Base-by-base conservation (phyloP, 2,888 invertebrate species). In the Nycteola revayana region DNA sequence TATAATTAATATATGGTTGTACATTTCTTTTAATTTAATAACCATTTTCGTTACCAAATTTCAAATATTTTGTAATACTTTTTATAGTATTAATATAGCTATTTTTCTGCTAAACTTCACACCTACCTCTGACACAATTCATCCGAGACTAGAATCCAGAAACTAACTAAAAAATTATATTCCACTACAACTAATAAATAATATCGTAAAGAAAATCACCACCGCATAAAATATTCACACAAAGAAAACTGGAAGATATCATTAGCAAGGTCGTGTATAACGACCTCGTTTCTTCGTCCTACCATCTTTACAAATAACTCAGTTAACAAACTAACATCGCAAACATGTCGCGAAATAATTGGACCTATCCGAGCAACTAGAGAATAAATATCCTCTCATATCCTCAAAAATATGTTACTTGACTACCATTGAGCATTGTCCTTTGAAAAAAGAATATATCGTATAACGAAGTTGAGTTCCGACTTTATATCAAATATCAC, bases 401-500 rank as follows among this genome's bases (percentile, higher is more conserved):
- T 78, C 63, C 66, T 75, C 73, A 74, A 75, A 79, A 84, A 85
- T 83, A 85, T 83, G 84, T 78, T 77, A 75, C 75, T 66, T 75
- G 74, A 3, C 14, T 14, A 62, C 61, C 60, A 69, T 14, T 14
- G 79, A 64, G 77, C 80, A 86, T 88, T 88, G 88, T 88, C 87
- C 87, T 84, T 82, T 86, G 87, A 83, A 86, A 86, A 87, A 84
- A 77, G 85, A 79, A 86, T 85, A n/a, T n/a, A 87, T 86, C 83
- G 72, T 82, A 84, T 88, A 88, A 88, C 87, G 87, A 86, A 88
- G 80, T 87, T 77, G 83, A 86, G 85, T 82, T 82, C 86, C 84
- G 79, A 87, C 84, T 87, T 87, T 87, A 88, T 88, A 88, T 88
- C 88, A 87, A 88, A 88, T 88, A 88, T 86, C 88, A 88, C 84